These are phyloP conservation scores for Esox masquinongy DNA, from an alignment of 2,797 vertebrate species.

Conservation along the genomic window DNA sequence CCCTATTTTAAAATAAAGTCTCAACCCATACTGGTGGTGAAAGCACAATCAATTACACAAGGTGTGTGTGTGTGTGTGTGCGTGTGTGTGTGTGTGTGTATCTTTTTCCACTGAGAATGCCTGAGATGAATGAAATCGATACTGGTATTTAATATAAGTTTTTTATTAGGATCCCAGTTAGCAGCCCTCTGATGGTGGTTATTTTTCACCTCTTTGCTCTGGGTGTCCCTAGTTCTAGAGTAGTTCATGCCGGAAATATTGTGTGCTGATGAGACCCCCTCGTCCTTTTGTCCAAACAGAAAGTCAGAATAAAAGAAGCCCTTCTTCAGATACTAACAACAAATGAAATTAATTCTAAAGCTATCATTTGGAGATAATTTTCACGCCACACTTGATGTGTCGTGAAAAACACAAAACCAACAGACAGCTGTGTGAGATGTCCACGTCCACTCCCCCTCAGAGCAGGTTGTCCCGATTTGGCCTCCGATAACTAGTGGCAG, in stretches of 20 bases:
- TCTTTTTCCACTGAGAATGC: slow-evolving; percentile 1
- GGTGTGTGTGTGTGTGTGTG: neutral
- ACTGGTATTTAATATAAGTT: neutral
- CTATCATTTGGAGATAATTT: too few species aligned
- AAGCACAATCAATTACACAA: neutral
- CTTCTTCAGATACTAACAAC: too few species aligned
- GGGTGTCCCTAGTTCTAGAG: neutral
- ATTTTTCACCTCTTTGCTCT: neutral
- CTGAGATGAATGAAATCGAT: neutral
- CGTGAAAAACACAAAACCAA: too few species aligned
- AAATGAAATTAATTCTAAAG: too few species aligned
- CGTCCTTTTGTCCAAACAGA: slow-evolving; percentile 2
- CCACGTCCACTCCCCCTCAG: too few species aligned
- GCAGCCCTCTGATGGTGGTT: neutral
- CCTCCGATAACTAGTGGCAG: too few species aligned
- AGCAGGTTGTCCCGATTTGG: too few species aligned
- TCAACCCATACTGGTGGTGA: neutral
- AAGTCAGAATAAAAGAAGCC: too few species aligned
- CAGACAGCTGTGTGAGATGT: too few species aligned
- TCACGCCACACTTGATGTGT: too few species aligned
- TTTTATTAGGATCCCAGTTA: neutral
- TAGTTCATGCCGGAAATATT: slow-evolving; percentile 57
- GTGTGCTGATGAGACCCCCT: slow-evolving; percentile 7
- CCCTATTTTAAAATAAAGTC: neutral
- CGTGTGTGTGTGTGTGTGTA: neutral